Evolutionary conservation across 2,113 vertebrate genomes (phyloP).

Genomic region (Silurus asotus): DNA sequence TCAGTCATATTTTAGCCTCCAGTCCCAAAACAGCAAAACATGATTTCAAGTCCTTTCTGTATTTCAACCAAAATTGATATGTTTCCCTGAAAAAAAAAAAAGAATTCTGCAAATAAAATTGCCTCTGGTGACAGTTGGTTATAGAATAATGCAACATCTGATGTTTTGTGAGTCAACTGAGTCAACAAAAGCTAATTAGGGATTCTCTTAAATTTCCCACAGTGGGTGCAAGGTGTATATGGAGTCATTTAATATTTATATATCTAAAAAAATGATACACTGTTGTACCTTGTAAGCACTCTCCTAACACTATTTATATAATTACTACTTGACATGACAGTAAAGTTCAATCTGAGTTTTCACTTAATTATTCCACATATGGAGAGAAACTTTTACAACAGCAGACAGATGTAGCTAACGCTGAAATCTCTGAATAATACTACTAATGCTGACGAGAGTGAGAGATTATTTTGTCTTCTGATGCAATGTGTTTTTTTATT

Average conservation of each 20-base stretch:
- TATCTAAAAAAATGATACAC: not conserved
- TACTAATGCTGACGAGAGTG: conserved; percentile 16
- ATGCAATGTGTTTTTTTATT: conserved; percentile 36
- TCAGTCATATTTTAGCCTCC: conserved; percentile 4
- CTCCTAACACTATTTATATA: not conserved
- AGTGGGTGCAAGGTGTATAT: not conserved
- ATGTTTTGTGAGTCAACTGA: not conserved
- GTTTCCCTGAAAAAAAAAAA: not conserved
- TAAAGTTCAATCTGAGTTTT: conserved; percentile 6
- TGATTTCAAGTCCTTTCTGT: conserved; percentile 22
- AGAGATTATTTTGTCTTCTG: conserved; percentile 15
- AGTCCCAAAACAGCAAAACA: conserved; percentile 15
- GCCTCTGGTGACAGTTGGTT: conserved; percentile 16
- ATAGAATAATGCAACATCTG: conserved; percentile 11
- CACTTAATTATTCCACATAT: conserved; percentile 28
- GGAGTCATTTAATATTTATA: not conserved
- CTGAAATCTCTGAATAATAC: conserved; percentile 8
- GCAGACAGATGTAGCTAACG: conserved; percentile 17
- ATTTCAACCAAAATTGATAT: conserved; percentile 21
- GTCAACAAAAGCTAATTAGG: conserved; percentile 8
- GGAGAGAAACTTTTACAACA: conserved; percentile 26
- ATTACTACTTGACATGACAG: not conserved
- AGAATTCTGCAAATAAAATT: not conserved
- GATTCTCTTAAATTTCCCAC: conserved; percentile 7
- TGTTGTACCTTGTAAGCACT: conserved; percentile 7